Evolutionary conservation across 2,888 invertebrate species (phyloP).

Genomic region (Cheilosia soror): DNA sequence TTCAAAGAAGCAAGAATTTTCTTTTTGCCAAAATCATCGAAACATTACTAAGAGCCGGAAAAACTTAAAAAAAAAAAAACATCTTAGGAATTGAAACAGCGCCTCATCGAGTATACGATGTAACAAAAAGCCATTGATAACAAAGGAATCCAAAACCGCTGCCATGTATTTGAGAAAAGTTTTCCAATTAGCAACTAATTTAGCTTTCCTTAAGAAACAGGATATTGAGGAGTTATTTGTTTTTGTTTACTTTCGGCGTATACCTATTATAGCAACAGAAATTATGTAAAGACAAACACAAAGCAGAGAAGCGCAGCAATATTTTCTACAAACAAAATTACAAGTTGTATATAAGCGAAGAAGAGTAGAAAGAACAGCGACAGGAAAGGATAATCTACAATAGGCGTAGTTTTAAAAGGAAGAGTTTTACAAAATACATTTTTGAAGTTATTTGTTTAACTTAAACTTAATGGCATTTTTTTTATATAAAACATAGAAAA

Average conservation of each 20-base stretch:
- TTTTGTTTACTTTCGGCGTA: no score
- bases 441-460: conserved; percentile 12
- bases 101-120: background rate
- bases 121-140: background rate
- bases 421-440: conserved; percentile 43
- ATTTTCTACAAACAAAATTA: conserved; percentile 29
- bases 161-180: conserved; percentile 49
- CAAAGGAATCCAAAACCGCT: background rate
- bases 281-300: conserved; percentile 14
- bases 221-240: background rate
- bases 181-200: conserved; percentile 75
- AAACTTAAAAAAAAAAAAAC: conserved; percentile 3
- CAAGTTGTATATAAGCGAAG: conserved; percentile 29
- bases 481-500: background rate
- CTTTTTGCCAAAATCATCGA: background rate
- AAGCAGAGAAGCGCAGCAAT: conserved; percentile 45
- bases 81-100: background rate
- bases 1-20: conserved; percentile 14
- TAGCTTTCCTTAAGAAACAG: conserved; percentile 11
- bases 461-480: conserved; percentile 30
- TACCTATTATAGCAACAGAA: background rate
- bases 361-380: conserved; percentile 47
- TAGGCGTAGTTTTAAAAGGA: conserved; percentile 69
- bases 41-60: background rate
- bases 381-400: conserved; percentile 66